Evolutionary conservation across 1,140 invertebrate species (phyloP).

Genomic region (Calosoma granatense): DNA sequence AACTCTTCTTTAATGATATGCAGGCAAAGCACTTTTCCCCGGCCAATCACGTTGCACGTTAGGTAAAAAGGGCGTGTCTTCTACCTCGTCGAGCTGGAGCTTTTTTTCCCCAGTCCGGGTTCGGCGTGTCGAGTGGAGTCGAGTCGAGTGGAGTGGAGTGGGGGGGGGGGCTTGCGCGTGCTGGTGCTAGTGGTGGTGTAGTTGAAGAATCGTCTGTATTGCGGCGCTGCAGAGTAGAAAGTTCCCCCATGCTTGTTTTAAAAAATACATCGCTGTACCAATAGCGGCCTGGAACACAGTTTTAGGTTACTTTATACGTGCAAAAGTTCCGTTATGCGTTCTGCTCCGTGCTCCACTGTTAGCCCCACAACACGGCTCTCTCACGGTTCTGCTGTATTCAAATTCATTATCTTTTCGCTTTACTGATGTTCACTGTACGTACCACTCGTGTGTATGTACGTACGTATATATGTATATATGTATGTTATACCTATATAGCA

Average conservation of each 20-base stretch:
- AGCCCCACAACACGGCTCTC: conserved; percentile 3
- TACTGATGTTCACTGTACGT: not conserved
- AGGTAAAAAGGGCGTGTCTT: conserved; percentile 21
- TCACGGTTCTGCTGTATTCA: not conserved
- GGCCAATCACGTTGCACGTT: conserved; percentile 25
- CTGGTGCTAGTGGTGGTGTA: not conserved
- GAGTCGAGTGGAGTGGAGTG: conserved; percentile 21
- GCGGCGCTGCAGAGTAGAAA: conserved; percentile 17
- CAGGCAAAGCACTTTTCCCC: conserved; percentile 31
- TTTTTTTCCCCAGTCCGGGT: conserved; percentile 22
- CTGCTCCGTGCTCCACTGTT: conserved; percentile 21
- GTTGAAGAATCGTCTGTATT: not conserved
- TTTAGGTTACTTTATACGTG: conserved; percentile 23
- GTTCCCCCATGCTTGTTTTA: conserved; percentile 30
- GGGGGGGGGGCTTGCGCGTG: conserved; percentile 18
- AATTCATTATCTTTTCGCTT: conserved; percentile 8
- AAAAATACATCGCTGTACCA: conserved; percentile 34
- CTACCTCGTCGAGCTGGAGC: not conserved
- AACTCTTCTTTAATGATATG: conserved; percentile 34
- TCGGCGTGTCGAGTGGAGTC: conserved; percentile 21
- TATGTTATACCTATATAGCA: no score
- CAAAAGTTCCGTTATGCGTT: conserved; percentile 8
- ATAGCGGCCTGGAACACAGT: conserved; percentile 31
- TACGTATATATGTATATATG: no score
- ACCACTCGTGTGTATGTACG: not conserved